phyloP scores from a whole-genome alignment of 2,113 vertebrate genomes.

The Platichthys stellatus region DNA sequence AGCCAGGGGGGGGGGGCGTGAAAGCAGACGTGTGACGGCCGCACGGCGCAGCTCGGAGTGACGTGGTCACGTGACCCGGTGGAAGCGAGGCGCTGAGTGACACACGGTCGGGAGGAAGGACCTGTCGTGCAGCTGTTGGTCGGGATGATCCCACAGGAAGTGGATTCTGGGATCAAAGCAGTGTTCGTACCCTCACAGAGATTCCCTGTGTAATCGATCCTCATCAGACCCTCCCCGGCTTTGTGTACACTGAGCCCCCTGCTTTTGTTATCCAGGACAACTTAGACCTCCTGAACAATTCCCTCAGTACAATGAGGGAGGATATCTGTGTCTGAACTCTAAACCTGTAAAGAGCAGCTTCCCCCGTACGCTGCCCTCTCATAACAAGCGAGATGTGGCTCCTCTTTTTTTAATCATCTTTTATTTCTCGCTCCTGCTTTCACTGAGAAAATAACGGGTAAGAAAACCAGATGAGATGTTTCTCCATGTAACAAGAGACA shows the following conservation, averaged over 20 bases:
- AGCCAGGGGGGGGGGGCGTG: constrained; percentile 3
- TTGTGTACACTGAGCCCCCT: constrained; percentile 7
- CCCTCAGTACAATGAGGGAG: constrained; percentile 30
- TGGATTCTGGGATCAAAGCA: constrained; percentile 61
- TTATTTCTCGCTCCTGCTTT: too few species aligned
- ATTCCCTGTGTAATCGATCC: constrained; percentile 54
- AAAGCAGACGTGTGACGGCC: constrained; percentile 29
- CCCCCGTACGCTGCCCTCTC: background rate
- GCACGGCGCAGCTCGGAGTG: background rate
- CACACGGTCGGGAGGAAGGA: background rate
- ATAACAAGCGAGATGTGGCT: too few species aligned
- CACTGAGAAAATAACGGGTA: too few species aligned
- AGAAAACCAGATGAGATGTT: too few species aligned
- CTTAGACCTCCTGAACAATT: constrained; percentile 36
- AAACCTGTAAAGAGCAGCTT: background rate
- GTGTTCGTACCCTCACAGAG: constrained; percentile 15
- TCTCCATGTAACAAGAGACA: too few species aligned
- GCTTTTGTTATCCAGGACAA: constrained; percentile 54
- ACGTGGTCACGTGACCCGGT: constrained; percentile 34
- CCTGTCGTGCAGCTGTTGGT: constrained; percentile 43
- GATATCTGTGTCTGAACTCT: constrained; percentile 38
- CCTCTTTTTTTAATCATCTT: too few species aligned
- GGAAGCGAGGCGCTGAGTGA: constrained; percentile 39
- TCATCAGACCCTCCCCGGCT: constrained; percentile 18
- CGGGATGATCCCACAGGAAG: constrained; percentile 51